A percentile compares a stretch with the other conserved stretches of the same genome.
These are phyloP conservation scores for Coenobita brevimanus DNA, from an alignment of 1,140 invertebrate species.

Conservation along the genomic window DNA sequence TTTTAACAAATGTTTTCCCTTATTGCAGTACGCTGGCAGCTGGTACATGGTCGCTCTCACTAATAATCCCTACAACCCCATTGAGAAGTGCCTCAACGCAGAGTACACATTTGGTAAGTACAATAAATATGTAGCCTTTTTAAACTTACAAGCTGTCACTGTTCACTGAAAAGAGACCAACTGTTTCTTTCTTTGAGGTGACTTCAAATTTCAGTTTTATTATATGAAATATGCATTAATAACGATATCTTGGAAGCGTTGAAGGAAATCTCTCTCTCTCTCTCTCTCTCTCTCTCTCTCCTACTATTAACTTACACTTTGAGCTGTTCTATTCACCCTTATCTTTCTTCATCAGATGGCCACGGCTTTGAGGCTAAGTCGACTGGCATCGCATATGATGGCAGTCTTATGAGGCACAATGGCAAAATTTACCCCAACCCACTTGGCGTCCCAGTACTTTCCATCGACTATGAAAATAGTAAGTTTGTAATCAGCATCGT, in stretches of 20 bases:
- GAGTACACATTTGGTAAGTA: constrained; percentile 23
- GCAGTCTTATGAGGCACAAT: not conserved
- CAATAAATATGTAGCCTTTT: not conserved
- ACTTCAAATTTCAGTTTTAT: not conserved
- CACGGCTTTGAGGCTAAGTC: not conserved
- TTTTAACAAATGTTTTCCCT: not conserved
- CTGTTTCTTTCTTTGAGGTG: not conserved
- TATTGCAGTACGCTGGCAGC: not conserved
- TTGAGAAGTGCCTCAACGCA: not conserved
- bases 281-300: too few species aligned
- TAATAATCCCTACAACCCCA: constrained; percentile 1
- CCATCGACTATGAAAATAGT: constrained; percentile 17
- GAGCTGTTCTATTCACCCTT: too few species aligned
- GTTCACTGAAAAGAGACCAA: too few species aligned
- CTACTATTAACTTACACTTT: too few species aligned
- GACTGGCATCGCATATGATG: not conserved
- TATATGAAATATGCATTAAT: not conserved
- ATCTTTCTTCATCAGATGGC: constrained; percentile 11
- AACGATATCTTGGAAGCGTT: not conserved
- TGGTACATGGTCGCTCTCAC: not conserved
- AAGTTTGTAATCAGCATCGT: too few species aligned
- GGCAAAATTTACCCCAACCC: not conserved
- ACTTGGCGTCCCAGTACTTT: not conserved
- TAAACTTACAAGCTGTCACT: not conserved
- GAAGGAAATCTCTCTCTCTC: not conserved